A percentile compares a stretch with the other conserved stretches of the same genome.
phyloP scores from a whole-genome alignment of 2,888 invertebrate genomes.

The Caenorhabditis macrosperma region DNA sequence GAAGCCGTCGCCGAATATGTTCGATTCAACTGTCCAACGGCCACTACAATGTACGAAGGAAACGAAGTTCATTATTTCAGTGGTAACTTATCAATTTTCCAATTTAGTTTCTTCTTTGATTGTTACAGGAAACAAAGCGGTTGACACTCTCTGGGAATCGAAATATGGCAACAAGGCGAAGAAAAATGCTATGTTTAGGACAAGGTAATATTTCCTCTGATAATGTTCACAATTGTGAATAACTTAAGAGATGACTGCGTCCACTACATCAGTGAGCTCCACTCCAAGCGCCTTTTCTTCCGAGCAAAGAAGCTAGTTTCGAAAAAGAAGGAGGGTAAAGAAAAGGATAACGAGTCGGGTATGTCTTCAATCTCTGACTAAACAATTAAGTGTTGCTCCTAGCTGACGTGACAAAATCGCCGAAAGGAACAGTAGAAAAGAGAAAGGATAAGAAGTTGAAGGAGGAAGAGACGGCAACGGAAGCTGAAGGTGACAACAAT shows the following conservation, averaged over 20 bases:
- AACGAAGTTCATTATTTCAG: slow-evolving; percentile 98
- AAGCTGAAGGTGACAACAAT: slow-evolving; percentile 70
- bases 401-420: slow-evolving; percentile 58
- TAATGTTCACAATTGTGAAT: too few species aligned
- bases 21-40: slow-evolving; percentile 92
- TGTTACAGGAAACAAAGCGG: slow-evolving; percentile 85
- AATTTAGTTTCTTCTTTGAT: too few species aligned
- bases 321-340: slow-evolving; percentile 75
- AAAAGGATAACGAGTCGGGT: slow-evolving; percentile 41
- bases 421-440: slow-evolving; percentile 75
- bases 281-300: slow-evolving; percentile 71
- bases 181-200: slow-evolving; percentile 87
- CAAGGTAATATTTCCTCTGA: slow-evolving; percentile 82
- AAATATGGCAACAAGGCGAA: slow-evolving; percentile 87
- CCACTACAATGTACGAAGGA: slow-evolving; percentile 95
- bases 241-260: slow-evolving; percentile 50
- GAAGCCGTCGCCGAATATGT: slow-evolving; percentile 95
- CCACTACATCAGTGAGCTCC: slow-evolving; percentile 61
- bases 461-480: slow-evolving; percentile 61
- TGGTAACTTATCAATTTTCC: slow-evolving; percentile 83
- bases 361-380: neutral
- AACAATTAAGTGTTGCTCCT: neutral
- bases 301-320: slow-evolving; percentile 78
- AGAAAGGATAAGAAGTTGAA: slow-evolving; percentile 42
- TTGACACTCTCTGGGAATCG: slow-evolving; percentile 92